A percentile compares a stretch with the other conserved stretches of the same genome.
Conservation (phyloP, 2,888 invertebrate genomes). For the Orthonevra nobilis region DNA sequence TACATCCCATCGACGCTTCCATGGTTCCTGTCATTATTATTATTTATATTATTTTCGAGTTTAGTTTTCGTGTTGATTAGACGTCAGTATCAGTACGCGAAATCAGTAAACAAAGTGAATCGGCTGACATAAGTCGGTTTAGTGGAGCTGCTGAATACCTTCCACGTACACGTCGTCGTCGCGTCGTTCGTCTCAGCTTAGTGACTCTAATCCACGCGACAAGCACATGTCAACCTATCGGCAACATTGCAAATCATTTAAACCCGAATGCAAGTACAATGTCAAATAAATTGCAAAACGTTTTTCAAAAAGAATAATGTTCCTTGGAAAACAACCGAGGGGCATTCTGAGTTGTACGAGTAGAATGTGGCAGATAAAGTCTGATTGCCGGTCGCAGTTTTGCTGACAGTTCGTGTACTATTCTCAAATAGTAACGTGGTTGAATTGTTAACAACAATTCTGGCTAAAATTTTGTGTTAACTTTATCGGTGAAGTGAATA, state of each 20-base stretch:
- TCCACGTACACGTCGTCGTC: no score
- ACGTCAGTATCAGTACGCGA: constrained; percentile 53
- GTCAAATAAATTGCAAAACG: no score
- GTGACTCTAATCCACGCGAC: constrained; percentile 25
- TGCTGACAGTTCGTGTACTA: background rate
- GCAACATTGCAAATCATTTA: no score
- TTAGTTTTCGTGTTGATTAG: constrained; percentile 45
- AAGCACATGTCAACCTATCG: constrained; percentile 35
- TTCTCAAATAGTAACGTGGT: constrained; percentile 3
- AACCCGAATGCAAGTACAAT: no score
- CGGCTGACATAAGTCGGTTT: constrained; percentile 51
- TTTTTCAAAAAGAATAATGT: background rate
- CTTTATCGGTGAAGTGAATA: constrained; percentile 25
- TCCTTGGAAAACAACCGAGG: no score
- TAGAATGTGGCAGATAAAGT: constrained; percentile 1
- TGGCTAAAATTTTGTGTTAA: constrained; percentile 28
- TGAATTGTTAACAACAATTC: constrained; percentile 2
- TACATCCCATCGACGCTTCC: constrained; percentile 16
- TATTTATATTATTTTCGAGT: constrained; percentile 16
- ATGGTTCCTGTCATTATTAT: constrained; percentile 4
- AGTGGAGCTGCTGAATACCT: background rate
- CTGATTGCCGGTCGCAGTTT: background rate
- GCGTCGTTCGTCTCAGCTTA: no score
- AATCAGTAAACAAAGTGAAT: constrained; percentile 64
- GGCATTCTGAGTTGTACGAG: no score